Evolutionary conservation across 2,888 invertebrate genomes (phyloP).

Genomic region (Drosophila aldrichi): DNA sequence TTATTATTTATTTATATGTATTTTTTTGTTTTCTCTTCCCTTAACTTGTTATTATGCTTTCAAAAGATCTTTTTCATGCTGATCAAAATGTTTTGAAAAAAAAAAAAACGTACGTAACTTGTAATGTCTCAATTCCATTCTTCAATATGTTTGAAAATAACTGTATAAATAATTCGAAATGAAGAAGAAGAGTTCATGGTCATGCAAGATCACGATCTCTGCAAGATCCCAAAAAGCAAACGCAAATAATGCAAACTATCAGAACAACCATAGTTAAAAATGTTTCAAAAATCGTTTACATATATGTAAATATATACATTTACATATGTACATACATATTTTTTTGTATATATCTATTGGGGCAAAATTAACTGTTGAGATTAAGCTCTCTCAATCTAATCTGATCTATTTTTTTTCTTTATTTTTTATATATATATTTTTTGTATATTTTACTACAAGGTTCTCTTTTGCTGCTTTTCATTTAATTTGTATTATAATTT

Average conservation of each 20-base stretch:
- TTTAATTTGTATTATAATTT: slow-evolving; percentile 18
- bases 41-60: slow-evolving; percentile 43
- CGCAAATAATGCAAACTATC: slow-evolving; percentile 30
- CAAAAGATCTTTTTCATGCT: slow-evolving; percentile 14
- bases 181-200: slow-evolving; percentile 19
- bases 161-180: background rate
- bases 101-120: slow-evolving; percentile 16
- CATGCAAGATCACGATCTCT: background rate
- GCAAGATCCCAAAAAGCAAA: slow-evolving; percentile 21
- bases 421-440: slow-evolving; percentile 29
- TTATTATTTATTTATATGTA: slow-evolving; percentile 30
- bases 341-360: slow-evolving; percentile 43
- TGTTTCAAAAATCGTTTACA: slow-evolving; percentile 41
- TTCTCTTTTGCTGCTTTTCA: slow-evolving; percentile 54
- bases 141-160: slow-evolving; percentile 27
- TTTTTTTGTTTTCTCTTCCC: slow-evolving; percentile 25
- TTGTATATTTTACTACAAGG: slow-evolving; percentile 79
- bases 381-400: slow-evolving; percentile 47
- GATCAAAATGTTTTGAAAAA: slow-evolving; percentile 4
- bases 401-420: slow-evolving; percentile 51
- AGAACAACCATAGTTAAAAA: slow-evolving; percentile 53
- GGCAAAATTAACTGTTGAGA: slow-evolving; percentile 53
- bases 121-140: slow-evolving; percentile 69
- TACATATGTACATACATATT: slow-evolving; percentile 33
- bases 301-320: background rate